A percentile compares a stretch with the other conserved stretches of the same genome.
Conservation (phyloP, 2,888 invertebrate genomes). For the Mellilla xanthometata region DNA sequence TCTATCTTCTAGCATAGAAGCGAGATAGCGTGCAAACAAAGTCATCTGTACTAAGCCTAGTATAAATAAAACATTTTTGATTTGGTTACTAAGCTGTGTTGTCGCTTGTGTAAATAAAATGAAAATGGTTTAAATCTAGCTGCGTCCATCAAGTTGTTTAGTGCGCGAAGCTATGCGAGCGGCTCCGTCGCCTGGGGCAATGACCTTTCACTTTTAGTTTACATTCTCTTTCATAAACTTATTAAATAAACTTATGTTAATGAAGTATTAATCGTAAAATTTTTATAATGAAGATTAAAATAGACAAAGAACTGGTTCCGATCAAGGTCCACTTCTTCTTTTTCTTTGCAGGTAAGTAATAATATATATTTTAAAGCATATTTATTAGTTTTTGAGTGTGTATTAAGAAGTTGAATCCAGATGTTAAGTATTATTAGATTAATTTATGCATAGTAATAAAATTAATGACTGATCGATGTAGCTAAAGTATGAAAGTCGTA, state of each 20-base stretch:
- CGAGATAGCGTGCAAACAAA: constrained; percentile 11
- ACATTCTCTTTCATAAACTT: too few relatives aligned
- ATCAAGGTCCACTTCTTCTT: constrained; percentile 94
- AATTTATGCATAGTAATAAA: too few relatives aligned
- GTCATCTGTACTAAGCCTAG: background rate
- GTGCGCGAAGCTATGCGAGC: constrained; percentile 7
- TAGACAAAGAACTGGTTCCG: constrained; percentile 88
- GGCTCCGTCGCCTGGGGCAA: constrained; percentile 5
- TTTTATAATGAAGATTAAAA: constrained; percentile 78
- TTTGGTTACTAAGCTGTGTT: background rate
- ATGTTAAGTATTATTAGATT: too few relatives aligned
- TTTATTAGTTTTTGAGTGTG: too few relatives aligned
- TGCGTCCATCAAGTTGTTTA: constrained; percentile 2
- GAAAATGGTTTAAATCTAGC: background rate
- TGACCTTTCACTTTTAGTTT: background rate
- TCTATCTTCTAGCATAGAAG: background rate
- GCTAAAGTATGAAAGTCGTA: too few relatives aligned
- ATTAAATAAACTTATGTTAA: too few relatives aligned
- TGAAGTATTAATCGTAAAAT: background rate
- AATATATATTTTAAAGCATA: too few relatives aligned
- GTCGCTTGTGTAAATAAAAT: constrained; percentile 1
- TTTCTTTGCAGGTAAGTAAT: constrained; percentile 90
- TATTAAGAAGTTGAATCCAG: too few relatives aligned
- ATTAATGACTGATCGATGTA: too few relatives aligned
- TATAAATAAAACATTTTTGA: too few relatives aligned